Evolutionary conservation across 2,888 invertebrate species (phyloP).

Genomic region (Thalpophila matura): DNA sequence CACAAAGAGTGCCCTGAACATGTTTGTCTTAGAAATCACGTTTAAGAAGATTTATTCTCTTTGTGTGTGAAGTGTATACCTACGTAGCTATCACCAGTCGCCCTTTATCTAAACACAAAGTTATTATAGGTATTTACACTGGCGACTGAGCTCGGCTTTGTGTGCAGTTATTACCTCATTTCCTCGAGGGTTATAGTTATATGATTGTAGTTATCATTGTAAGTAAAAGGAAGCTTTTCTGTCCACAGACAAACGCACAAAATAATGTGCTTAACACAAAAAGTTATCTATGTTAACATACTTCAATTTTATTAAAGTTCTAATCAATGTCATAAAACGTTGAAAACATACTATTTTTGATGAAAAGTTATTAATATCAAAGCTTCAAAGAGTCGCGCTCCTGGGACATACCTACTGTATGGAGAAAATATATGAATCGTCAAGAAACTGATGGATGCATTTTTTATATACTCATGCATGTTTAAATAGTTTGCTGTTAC

Average conservation of each 20-base stretch:
- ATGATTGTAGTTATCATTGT: constrained; percentile 12
- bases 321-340: constrained; percentile 28
- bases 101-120: constrained; percentile 45
- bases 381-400: constrained; percentile 3
- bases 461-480: constrained; percentile 15
- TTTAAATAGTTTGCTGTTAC: constrained; percentile 28
- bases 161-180: constrained; percentile 48
- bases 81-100: constrained; percentile 34
- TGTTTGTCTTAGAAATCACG: constrained; percentile 47
- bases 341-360: constrained; percentile 16
- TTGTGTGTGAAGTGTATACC: constrained; percentile 35
- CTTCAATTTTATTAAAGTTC: constrained; percentile 12
- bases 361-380: constrained; percentile 3
- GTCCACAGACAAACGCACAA: background rate
- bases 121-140: constrained; percentile 43
- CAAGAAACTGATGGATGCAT: constrained; percentile 16
- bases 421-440: background rate
- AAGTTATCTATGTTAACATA: constrained; percentile 1
- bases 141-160: constrained; percentile 43
- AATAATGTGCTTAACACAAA: too few species aligned
- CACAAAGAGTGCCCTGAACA: constrained; percentile 47
- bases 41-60: constrained; percentile 43
- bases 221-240: constrained; percentile 11
- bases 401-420: background rate
- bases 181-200: constrained; percentile 28